Base-by-base conservation (phyloP, 2,797 vertebrate species). In the Molothrus ater region DNA sequence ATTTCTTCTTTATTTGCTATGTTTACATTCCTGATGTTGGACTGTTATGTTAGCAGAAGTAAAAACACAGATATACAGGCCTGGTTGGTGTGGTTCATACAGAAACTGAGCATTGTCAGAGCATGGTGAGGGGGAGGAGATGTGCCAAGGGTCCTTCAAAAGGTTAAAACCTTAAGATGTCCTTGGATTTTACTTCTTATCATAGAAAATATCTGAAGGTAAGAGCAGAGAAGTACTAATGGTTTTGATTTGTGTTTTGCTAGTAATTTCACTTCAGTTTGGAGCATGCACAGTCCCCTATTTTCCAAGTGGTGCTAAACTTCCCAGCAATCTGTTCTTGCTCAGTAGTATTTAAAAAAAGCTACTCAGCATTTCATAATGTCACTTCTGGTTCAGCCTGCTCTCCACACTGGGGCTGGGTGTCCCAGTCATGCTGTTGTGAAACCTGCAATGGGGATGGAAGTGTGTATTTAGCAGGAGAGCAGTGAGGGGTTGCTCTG, bases 261-360 rank as follows among this genome's bases (percentile, higher is more conserved):
- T 88, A 21, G 3, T 82, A 1, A 17, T 79, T 85, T 85, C 0
- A 1, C 32, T 69, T 84, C 17, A 36, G 0, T 86, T 73, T 64
- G 48, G 50, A 65, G 32, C 28, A 48, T 34, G 24, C 5, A 1
- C 3, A 3, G 31, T 53, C 2, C 3, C 2, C 0, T 38, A 0
- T 47, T 84, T 72, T 68, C 40, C 22, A 75, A 56, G 17, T 36
- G 17, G 7, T 65, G 17, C 32, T 69, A 7, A 74, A 69, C 29
- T 80, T 75, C 17, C 8, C 31, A 43, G 21, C 54, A 59, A 13
- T 40, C n/a, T 34, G 6, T 79, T 81, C 51, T 84, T 84, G 22
- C 25, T 80, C 40, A 13, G 36, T 74, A 13, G 4, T 51, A 11
- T 72, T 80, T 56, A 4, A 61, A 68, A 36, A 57, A 53, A 65